A percentile compares a stretch with the other conserved stretches of the same genome.
Conservation (phyloP, 2,888 invertebrate species). For the Melangyna quadrimaculata region DNA sequence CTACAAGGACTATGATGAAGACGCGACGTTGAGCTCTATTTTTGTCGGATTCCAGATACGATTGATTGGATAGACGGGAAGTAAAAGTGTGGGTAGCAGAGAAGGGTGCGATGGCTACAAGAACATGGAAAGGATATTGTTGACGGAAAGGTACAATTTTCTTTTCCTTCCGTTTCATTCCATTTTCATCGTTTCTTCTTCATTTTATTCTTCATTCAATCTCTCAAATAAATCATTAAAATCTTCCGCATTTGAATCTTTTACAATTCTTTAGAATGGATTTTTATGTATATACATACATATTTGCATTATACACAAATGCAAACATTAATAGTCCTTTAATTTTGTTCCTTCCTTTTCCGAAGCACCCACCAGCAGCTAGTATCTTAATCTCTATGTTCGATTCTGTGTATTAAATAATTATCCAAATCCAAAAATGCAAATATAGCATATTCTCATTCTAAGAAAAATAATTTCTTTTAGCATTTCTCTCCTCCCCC, state of each 20-base stretch:
- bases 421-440: conserved; percentile 24
- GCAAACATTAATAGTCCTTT: conserved; percentile 66
- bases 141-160: background rate
- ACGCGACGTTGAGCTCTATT: conserved; percentile 8
- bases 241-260: conserved; percentile 68
- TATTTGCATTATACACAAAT: conserved; percentile 65
- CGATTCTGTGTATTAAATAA: background rate
- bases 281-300: background rate
- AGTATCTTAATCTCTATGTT: background rate
- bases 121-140: background rate
- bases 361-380: background rate
- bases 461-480: background rate
- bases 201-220: conserved; percentile 27
- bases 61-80: conserved; percentile 48
- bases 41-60: background rate
- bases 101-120: background rate
- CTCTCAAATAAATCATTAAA: conserved; percentile 68
- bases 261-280: conserved; percentile 44
- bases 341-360: conserved; percentile 39
- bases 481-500: background rate
- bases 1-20: background rate
- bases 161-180: background rate
- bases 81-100: too few species aligned
- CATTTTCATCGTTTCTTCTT: conserved; percentile 3
- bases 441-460: conserved; percentile 32